Evolutionary conservation across 2,113 vertebrate genomes (phyloP).

Genomic region (Mola mola): DNA sequence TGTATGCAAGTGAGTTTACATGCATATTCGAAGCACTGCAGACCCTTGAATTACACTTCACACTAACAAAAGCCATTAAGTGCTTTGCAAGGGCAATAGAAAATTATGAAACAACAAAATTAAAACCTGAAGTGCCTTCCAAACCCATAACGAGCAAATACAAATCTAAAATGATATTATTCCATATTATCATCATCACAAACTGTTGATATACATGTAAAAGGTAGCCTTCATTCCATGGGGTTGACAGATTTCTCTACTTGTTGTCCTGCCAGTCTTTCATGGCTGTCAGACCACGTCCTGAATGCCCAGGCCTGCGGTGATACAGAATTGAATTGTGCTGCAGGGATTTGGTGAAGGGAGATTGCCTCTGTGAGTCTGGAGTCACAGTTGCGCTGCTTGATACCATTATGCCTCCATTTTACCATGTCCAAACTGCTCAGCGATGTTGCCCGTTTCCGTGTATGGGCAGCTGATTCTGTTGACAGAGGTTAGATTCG

Average conservation of each 20-base stretch:
- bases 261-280: conserved; percentile 45
- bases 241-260: conserved; percentile 27
- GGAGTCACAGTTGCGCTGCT: conserved; percentile 38
- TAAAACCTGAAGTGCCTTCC: no score
- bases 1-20: no score
- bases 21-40: no score
- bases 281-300: conserved; percentile 61
- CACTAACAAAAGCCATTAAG: neutral
- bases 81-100: neutral
- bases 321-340: conserved; percentile 73
- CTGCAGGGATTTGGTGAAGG: conserved; percentile 64
- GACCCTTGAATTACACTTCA: no score
- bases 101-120: no score
- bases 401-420: conserved; percentile 44
- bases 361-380: conserved; percentile 58
- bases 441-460: conserved; percentile 31
- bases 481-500: conserved; percentile 28
- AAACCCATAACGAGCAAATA: neutral
- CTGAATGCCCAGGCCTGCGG: conserved; percentile 56
- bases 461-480: conserved; percentile 19
- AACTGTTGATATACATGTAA: neutral
- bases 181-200: neutral
- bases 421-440: conserved; percentile 49
- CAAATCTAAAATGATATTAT: neutral
- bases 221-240: conserved; percentile 27